phyloP scores from a whole-genome alignment of 2,888 invertebrate genomes.

The Monoplex corrugatus region DNA sequence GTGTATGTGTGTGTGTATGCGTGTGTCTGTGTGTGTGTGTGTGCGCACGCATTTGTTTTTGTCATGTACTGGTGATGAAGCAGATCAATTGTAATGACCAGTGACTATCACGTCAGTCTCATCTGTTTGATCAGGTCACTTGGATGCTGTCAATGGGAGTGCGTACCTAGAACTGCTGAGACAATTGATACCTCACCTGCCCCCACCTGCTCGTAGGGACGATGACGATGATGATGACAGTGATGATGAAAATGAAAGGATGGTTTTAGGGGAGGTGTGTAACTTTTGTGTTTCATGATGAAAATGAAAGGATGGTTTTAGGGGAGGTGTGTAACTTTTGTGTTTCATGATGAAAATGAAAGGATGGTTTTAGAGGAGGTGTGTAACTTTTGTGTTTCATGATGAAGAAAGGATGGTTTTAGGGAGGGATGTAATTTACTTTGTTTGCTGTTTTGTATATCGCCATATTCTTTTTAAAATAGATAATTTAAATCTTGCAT shows the following conservation, averaged over 20 bases:
- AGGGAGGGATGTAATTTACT: constrained; percentile 52
- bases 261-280: constrained; percentile 54
- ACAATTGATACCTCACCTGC: constrained; percentile 83
- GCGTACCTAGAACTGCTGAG: constrained; percentile 85
- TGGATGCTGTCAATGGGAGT: constrained; percentile 60
- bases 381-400: no score
- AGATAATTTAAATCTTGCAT: no score
- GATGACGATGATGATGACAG: constrained; percentile 83
- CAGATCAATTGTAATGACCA: no score
- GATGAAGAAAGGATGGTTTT: constrained; percentile 57
- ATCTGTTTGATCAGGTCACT: constrained; percentile 61
- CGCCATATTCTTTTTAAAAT: no score
- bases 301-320: constrained; percentile 55
- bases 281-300: no score
- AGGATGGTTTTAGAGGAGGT: constrained; percentile 55
- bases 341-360: constrained; percentile 59
- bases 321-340: constrained; percentile 55
- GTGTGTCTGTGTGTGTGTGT: no score
- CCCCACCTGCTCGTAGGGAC: constrained; percentile 83
- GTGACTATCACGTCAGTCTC: no score
- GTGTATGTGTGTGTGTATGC: no score
- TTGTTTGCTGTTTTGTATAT: no score
- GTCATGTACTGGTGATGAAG: no score
- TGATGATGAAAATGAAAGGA: constrained; percentile 59
- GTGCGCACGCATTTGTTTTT: no score